Percentiles rank a stretch among this genome's conserved stretches.
phyloP scores from a whole-genome alignment of 2,797 vertebrate species.

The Clarias pachynema region DNA sequence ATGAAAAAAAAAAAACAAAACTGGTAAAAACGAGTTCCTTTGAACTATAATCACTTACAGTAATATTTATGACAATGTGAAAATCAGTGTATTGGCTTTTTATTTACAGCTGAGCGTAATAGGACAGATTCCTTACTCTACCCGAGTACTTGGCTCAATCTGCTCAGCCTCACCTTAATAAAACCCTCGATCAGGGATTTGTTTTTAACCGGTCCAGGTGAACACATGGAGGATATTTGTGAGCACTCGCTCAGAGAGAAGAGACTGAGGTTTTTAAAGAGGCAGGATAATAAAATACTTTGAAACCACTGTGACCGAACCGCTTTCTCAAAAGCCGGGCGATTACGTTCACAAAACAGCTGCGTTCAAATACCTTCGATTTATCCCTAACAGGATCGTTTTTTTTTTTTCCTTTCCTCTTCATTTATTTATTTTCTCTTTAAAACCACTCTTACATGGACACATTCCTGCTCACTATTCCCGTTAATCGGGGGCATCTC shows the following conservation, averaged over 20 bases:
- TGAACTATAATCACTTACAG: conserved; percentile 18
- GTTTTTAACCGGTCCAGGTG: conserved; percentile 10
- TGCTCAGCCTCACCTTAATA: neutral
- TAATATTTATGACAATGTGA: neutral
- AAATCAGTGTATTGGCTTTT: neutral
- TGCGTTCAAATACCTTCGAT: conserved; percentile 19
- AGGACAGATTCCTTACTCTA: neutral
- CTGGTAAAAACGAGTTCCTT: neutral
- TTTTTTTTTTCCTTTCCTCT: neutral
- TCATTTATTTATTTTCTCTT: neutral
- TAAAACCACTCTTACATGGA: neutral
- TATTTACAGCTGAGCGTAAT: neutral
- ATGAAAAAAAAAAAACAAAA: conserved; percentile 29
- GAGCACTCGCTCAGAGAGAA: conserved; percentile 18
- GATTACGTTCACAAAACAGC: conserved; percentile 33
- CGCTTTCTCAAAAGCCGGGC: neutral
- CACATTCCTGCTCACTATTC: neutral
- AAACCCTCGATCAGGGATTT: conserved; percentile 23
- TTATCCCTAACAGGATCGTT: neutral
- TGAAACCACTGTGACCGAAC: conserved; percentile 26
- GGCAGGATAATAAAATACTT: conserved; percentile 44
- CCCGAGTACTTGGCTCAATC: conserved; percentile 2
- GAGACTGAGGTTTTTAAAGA: conserved; percentile 36
- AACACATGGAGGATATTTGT: conserved; percentile 33
- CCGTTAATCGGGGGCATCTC: neutral